phyloP scores from a whole-genome alignment of 2,113 vertebrate genomes.

The Neofelis nebulosa region DNA sequence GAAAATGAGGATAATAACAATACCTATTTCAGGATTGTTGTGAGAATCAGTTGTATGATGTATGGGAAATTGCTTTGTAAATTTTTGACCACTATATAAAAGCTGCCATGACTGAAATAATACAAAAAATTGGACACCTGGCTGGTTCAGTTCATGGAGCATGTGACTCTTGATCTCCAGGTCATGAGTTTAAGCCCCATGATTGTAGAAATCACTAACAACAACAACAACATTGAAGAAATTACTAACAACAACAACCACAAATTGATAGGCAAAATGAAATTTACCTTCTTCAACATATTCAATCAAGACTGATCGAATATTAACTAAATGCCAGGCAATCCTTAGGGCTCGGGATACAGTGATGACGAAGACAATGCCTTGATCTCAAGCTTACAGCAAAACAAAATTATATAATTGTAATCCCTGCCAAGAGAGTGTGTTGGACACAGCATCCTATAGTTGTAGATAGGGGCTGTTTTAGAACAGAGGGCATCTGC shows the following conservation, averaged over 20 bases:
- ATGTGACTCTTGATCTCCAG: neutral
- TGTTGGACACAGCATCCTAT: neutral
- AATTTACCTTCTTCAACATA: neutral
- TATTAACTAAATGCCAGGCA: constrained; percentile 1
- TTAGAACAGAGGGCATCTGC: neutral
- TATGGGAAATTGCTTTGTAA: constrained; percentile 5
- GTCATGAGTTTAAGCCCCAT: neutral
- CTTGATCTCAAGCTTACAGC: neutral
- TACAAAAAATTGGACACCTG: neutral
- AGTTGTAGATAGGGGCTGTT: neutral
- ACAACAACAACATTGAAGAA: neutral
- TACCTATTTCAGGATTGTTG: neutral
- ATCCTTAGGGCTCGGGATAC: neutral
- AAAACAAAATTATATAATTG: neutral
- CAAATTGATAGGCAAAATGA: constrained; percentile 4
- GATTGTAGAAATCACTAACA: neutral
- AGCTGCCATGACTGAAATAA: constrained; percentile 36
- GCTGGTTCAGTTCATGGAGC: neutral
- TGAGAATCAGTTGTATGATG: constrained; percentile 8
- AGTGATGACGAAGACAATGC: neutral
- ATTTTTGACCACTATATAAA: constrained; percentile 17
- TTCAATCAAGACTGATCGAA: constrained; percentile 24
- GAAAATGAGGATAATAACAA: constrained; percentile 38
- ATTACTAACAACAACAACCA: neutral
- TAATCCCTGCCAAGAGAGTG: neutral